Conservation (phyloP, 1,140 invertebrate species). For the Cydia fagiglandana region DNA sequence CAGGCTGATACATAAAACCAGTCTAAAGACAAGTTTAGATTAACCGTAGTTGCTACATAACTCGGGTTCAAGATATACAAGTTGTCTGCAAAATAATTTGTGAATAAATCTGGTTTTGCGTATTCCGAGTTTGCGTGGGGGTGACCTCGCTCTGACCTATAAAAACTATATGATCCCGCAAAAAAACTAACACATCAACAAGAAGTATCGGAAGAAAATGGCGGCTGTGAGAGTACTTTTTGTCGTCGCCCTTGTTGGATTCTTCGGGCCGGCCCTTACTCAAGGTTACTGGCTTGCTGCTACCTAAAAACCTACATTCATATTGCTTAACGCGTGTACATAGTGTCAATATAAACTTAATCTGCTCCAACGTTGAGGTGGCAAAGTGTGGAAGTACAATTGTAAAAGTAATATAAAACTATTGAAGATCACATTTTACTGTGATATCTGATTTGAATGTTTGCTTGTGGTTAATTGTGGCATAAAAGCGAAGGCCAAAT, state of each 20-base stretch:
- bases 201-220: slow-evolving; percentile 16
- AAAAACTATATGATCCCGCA: slow-evolving; percentile 19
- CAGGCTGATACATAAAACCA: not conserved
- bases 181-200: slow-evolving; percentile 21
- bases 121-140: not conserved
- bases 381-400: no score
- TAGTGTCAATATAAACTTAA: not conserved
- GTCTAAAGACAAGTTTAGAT: no score
- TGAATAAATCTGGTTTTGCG: not conserved
- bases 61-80: not conserved
- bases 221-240: not conserved
- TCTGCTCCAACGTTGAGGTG: no score
- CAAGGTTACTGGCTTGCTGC: slow-evolving; percentile 6
- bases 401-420: no score
- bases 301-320: not conserved
- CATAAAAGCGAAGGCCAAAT: not conserved
- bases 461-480: no score
- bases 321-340: not conserved
- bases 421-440: no score
- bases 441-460: not conserved
- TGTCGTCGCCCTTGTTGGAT: not conserved
- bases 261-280: slow-evolving; percentile 14
- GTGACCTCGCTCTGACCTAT: slow-evolving; percentile 25
- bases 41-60: no score
- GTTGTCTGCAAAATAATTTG: not conserved